Conservation (phyloP, 2,888 invertebrate species). For the Tholera decimalis region DNA sequence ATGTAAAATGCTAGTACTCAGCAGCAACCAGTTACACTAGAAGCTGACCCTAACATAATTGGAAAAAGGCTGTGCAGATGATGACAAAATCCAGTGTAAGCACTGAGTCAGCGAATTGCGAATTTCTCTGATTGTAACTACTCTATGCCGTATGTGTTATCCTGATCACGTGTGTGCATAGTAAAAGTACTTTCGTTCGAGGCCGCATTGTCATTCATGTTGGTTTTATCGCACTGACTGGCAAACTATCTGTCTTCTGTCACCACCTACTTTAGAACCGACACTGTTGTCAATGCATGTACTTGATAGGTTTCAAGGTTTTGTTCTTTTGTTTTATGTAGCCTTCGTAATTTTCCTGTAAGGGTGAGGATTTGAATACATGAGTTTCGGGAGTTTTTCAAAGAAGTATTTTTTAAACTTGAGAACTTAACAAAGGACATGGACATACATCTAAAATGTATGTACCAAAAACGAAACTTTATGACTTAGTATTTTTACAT, state of each 20-base stretch:
- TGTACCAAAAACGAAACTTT: no score
- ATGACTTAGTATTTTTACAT: no score
- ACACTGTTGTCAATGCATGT: constrained; percentile 51
- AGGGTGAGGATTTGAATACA: neutral
- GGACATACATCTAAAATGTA: no score
- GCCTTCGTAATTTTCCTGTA: constrained; percentile 15
- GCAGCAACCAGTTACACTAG: no score
- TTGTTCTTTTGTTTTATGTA: constrained; percentile 14
- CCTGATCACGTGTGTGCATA: constrained; percentile 86
- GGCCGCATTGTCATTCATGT: constrained; percentile 88
- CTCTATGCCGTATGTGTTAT: constrained; percentile 75
- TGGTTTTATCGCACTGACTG: constrained; percentile 70
- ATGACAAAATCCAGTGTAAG: no score
- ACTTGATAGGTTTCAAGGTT: constrained; percentile 29
- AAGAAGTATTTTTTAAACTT: neutral
- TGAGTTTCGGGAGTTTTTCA: neutral
- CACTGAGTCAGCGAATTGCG: no score
- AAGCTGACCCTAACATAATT: no score
- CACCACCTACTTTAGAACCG: constrained; percentile 73
- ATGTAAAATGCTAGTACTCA: no score
- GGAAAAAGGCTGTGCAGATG: no score
- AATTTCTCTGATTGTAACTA: constrained; percentile 67
- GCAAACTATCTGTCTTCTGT: constrained; percentile 71
- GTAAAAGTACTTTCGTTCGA: constrained; percentile 91
- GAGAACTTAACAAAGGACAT: no score